Percentiles rank a stretch among this genome's conserved stretches.
phyloP scores from a whole-genome alignment of 2,113 vertebrate genomes.

The Onychostoma macrolepis region DNA sequence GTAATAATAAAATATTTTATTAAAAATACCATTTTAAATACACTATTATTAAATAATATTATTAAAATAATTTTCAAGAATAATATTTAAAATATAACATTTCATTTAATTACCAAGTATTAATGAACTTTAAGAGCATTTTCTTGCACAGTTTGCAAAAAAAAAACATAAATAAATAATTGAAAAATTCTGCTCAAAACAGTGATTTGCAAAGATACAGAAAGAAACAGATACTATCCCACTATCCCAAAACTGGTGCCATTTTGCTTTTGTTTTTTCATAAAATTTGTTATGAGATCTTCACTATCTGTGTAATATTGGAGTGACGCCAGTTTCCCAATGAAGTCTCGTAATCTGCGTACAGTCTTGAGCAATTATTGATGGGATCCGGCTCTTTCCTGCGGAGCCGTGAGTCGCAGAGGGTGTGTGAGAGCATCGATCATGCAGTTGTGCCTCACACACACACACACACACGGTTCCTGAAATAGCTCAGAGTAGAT shows the following conservation, averaged over 20 bases:
- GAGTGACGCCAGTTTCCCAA: not conserved
- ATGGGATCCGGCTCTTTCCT: constrained; percentile 56
- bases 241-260: not conserved
- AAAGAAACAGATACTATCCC: not conserved
- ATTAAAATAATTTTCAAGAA: not conserved
- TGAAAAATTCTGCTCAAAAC: not conserved
- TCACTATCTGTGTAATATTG: not conserved
- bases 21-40: not conserved
- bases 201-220: not conserved
- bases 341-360: not conserved
- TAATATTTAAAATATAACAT: not conserved
- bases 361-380: constrained; percentile 59
- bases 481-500: constrained; percentile 62
- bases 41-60: not conserved
- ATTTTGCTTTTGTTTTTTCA: not conserved
- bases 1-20: not conserved
- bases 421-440: constrained; percentile 64
- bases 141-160: too few species aligned
- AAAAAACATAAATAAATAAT: too few species aligned
- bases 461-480: constrained; percentile 38
- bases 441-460: constrained; percentile 55
- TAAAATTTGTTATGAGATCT: not conserved
- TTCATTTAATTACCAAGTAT: not conserved
- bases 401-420: constrained; percentile 57
- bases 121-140: not conserved